These are phyloP conservation scores for Chaenocephalus aceratus DNA, from an alignment of 2,113 vertebrate genomes.

Conservation along the genomic window DNA sequence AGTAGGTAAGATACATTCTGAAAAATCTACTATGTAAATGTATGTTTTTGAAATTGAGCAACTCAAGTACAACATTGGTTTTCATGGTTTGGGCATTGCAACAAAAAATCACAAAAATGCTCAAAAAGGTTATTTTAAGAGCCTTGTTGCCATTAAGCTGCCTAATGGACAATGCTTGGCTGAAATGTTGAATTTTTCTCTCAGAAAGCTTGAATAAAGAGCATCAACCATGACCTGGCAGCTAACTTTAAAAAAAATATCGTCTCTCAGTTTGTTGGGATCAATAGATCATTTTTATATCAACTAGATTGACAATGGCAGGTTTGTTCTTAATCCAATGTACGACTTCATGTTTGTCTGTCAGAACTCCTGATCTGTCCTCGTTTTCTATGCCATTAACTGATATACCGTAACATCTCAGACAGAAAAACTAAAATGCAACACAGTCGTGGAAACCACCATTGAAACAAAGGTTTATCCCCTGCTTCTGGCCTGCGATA, in stretches of 20 bases:
- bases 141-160: not conserved
- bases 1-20: not conserved
- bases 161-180: not conserved
- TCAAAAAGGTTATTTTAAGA: not conserved
- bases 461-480: constrained; percentile 22
- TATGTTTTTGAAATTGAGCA: not conserved
- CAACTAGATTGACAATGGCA: too few relatives aligned
- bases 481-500: constrained; percentile 36
- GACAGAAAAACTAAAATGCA: not conserved
- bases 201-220: not conserved
- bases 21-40: not conserved
- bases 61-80: not conserved
- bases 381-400: too few relatives aligned
- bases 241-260: too few relatives aligned
- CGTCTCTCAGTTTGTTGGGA: too few relatives aligned
- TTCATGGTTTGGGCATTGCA: not conserved
- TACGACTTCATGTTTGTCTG: too few relatives aligned
- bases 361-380: too few relatives aligned
- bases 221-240: not conserved
- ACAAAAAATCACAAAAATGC: not conserved
- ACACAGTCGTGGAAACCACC: constrained; percentile 3
- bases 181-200: not conserved
- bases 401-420: too few relatives aligned
- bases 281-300: too few relatives aligned
- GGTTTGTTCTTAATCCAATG: too few relatives aligned